phyloP scores from a whole-genome alignment of 2,797 vertebrate genomes.

The Bradypus variegatus region DNA sequence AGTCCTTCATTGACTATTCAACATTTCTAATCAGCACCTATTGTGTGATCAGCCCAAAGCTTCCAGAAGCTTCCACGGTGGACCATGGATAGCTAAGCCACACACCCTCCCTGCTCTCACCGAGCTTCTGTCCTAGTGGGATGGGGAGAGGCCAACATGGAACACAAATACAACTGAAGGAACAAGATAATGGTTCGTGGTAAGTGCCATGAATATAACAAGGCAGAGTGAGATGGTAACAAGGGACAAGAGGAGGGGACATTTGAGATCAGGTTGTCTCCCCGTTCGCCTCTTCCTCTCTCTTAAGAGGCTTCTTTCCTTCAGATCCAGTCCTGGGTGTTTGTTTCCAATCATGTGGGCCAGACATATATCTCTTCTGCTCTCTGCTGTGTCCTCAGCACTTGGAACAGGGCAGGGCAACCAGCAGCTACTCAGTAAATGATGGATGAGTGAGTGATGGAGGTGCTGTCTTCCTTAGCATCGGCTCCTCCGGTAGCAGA shows the following conservation, averaged over 20 bases:
- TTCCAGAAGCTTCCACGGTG: not conserved
- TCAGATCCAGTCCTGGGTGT: not conserved
- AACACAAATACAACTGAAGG: not conserved
- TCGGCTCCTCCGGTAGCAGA: not conserved
- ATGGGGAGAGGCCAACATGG: not conserved
- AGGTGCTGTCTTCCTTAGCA: not conserved
- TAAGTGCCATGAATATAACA: too few relatives aligned
- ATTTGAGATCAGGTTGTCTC: not conserved
- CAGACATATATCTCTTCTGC: not conserved
- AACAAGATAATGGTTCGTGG: not conserved
- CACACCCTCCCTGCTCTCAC: not conserved
- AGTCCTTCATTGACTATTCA: too few relatives aligned
- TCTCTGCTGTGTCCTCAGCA: not conserved
- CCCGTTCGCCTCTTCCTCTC: not conserved
- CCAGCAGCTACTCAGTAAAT: not conserved
- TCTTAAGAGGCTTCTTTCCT: not conserved
- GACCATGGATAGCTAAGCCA: not conserved
- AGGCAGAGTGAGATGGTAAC: not conserved
- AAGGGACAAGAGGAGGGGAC: not conserved
- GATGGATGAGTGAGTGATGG: not conserved
- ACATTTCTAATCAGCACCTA: not conserved
- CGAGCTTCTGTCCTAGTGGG: not conserved
- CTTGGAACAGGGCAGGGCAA: not conserved
- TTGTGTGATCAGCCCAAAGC: not conserved
- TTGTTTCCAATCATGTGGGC: not conserved